These are phyloP conservation scores for Meta bourneti DNA, from an alignment of 2,888 invertebrate genomes.

Conservation along the genomic window DNA sequence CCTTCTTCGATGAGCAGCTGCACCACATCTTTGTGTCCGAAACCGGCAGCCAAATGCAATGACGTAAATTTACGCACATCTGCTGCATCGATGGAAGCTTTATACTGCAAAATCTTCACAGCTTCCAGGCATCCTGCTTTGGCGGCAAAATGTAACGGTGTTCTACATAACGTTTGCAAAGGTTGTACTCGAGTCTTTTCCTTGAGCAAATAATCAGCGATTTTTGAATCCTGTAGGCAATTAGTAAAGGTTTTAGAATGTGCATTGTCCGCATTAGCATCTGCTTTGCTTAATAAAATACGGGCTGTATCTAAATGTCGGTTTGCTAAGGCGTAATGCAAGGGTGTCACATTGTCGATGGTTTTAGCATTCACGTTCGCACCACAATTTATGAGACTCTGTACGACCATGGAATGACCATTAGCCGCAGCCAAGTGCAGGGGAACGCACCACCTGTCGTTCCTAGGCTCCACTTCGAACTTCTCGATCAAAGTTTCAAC, in stretches of 20 bases:
- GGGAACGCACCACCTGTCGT: slow-evolving; percentile 83
- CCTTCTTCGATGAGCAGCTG: background rate
- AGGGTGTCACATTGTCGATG: background rate
- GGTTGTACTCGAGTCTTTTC: too few relatives aligned
- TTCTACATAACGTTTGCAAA: too few relatives aligned
- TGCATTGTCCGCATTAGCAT: slow-evolving; percentile 89
- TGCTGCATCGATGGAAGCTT: background rate
- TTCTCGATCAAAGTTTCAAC: slow-evolving; percentile 80
- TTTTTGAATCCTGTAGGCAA: too few relatives aligned
- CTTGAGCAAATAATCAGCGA: too few relatives aligned
- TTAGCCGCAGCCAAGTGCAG: slow-evolving; percentile 25
- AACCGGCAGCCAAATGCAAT: background rate
- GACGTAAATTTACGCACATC: background rate
- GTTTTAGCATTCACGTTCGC: slow-evolving; percentile 5
- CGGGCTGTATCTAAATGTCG: slow-evolving; percentile 84
- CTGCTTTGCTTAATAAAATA: slow-evolving; percentile 88
- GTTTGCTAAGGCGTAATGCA: slow-evolving; percentile 33
- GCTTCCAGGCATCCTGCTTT: slow-evolving; percentile 82
- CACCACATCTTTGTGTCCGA: background rate
- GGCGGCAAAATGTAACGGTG: slow-evolving; percentile 84
- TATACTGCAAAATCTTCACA: background rate
- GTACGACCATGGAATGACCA: slow-evolving; percentile 20
- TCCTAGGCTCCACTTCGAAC: slow-evolving; percentile 82
- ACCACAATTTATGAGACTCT: slow-evolving; percentile 20
- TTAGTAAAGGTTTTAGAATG: slow-evolving; percentile 91